phyloP scores from a whole-genome alignment of 2,113 vertebrate genomes.

The Nansenia antarctica region DNA sequence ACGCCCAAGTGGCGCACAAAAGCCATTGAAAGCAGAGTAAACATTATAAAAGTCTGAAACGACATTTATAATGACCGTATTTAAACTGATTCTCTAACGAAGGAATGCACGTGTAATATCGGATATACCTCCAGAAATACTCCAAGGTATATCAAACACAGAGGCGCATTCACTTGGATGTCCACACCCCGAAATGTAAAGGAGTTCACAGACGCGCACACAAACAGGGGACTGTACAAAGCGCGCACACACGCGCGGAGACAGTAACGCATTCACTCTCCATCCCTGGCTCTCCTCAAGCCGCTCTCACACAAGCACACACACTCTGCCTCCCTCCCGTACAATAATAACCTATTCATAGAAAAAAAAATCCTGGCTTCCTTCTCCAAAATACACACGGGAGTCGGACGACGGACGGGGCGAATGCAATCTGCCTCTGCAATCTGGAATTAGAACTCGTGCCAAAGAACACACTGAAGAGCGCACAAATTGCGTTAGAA shows the following conservation, averaged over 20 bases:
- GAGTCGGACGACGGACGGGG: conserved; percentile 48
- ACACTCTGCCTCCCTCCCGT: too few relatives aligned
- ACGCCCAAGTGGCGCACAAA: neutral
- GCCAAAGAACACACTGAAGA: conserved; percentile 45
- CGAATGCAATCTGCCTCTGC: conserved; percentile 52
- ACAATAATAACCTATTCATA: conserved; percentile 76
- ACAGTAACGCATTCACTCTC: conserved; percentile 71
- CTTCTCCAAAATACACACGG: conserved; percentile 66
- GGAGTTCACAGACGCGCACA: conserved; percentile 32
- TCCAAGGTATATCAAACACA: conserved; percentile 37
- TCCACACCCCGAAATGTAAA: conserved; percentile 47
- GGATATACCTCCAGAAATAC: neutral
- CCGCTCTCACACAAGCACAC: conserved; percentile 23
- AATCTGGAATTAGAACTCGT: conserved; percentile 55
- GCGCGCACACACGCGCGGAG: conserved; percentile 54
- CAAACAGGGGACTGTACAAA: conserved; percentile 66
- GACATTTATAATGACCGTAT: neutral
- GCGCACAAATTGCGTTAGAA: conserved; percentile 21
- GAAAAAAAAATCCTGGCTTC: conserved; percentile 62
- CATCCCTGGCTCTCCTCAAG: conserved; percentile 16
- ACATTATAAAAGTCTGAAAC: neutral
- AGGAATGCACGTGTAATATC: neutral
- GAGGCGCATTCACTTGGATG: conserved; percentile 52
- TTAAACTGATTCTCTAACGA: neutral
- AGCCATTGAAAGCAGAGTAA: neutral